phyloP scores from a whole-genome alignment of 2,113 vertebrate species.

The Ailurus styani region DNA sequence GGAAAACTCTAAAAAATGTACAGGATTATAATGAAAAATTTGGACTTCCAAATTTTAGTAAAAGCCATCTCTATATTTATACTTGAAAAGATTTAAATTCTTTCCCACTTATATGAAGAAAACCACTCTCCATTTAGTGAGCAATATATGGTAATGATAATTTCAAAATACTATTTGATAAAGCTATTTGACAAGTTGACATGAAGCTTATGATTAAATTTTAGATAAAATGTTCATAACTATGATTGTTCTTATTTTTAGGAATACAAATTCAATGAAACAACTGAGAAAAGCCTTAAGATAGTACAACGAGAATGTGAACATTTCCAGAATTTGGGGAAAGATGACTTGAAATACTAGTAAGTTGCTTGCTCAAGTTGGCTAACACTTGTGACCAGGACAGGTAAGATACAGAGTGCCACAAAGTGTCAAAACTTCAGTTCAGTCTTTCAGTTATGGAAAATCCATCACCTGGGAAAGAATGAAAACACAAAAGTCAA shows the following conservation, averaged over 20 bases:
- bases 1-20: neutral
- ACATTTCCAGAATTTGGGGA: neutral
- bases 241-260: conserved; percentile 8
- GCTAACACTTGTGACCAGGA: neutral
- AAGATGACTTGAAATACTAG: conserved; percentile 35
- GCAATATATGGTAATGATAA: neutral
- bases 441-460: neutral
- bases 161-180: neutral
- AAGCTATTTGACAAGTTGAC: neutral
- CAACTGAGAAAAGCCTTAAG: conserved; percentile 22
- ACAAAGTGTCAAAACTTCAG: neutral
- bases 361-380: conserved; percentile 34
- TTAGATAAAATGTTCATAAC: neutral
- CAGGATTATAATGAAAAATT: neutral
- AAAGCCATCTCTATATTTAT: neutral
- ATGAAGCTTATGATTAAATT: neutral
- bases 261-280: conserved; percentile 51
- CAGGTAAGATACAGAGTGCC: neutral
- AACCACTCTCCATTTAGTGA: neutral
- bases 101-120: neutral
- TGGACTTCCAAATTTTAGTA: neutral
- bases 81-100: neutral
- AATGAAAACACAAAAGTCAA: neutral
- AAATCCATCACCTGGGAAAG: neutral
- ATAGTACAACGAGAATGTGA: conserved; percentile 45